These are phyloP conservation scores for Ectropis grisescens DNA, from an alignment of 1,140 invertebrate species.

Conservation along the genomic window DNA sequence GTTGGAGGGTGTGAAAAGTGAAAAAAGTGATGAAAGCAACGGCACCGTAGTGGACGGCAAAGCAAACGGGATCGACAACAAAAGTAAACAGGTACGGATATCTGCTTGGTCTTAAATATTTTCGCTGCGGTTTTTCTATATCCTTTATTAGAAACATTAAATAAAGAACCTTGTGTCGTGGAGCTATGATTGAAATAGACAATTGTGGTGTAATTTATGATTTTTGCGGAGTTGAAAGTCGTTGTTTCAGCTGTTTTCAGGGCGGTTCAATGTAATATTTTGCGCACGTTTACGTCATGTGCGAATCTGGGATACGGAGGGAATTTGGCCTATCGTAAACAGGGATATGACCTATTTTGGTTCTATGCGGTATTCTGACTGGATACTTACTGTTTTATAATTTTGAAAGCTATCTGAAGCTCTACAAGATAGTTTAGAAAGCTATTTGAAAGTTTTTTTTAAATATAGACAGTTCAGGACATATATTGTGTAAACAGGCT, in stretches of 20 bases:
- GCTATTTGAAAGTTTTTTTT: no score
- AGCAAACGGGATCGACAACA: conserved; percentile 61
- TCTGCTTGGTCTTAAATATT: conserved; percentile 18
- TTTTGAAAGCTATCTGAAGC: no score
- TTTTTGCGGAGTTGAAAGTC: no score
- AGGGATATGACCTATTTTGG: conserved; percentile 56
- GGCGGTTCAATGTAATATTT: conserved; percentile 12
- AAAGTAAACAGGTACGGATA: conserved; percentile 65
- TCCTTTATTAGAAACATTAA: no score
- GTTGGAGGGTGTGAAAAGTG: conserved; percentile 67
- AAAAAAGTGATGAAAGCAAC: conserved; percentile 66
- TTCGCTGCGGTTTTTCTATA: conserved; percentile 12
- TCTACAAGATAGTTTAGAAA: no score
- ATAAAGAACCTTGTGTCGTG: no score
- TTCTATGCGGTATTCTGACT: conserved; percentile 24
- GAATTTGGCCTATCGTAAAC: conserved; percentile 34
- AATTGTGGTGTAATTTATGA: no score
- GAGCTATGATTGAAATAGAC: no score
- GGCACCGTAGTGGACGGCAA: conserved; percentile 53
- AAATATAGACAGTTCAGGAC: no score
- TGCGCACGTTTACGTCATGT: conserved; percentile 38
- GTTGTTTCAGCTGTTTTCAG: no score
- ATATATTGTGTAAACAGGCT: no score
- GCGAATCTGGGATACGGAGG: conserved; percentile 27
- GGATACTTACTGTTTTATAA: no score